phyloP scores from a whole-genome alignment of 2,113 vertebrate species.

The Oryzias woworae region DNA sequence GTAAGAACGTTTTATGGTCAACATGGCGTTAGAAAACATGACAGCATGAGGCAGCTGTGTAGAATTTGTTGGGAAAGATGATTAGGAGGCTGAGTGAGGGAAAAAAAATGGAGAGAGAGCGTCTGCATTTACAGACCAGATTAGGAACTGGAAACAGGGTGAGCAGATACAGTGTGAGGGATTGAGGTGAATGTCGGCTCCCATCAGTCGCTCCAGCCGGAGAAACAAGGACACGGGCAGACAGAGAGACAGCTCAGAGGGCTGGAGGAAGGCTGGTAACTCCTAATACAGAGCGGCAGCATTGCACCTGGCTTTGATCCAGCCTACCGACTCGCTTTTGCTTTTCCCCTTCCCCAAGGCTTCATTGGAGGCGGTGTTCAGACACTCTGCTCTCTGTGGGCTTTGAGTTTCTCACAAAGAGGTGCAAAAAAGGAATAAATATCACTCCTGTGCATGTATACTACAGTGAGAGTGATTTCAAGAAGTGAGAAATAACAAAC shows the following conservation, averaged over 20 bases:
- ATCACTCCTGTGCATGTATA: background rate
- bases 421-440: slow-evolving; percentile 15
- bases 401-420: slow-evolving; percentile 28
- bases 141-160: slow-evolving; percentile 44
- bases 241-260: slow-evolving; percentile 53
- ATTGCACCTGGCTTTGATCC: slow-evolving; percentile 75
- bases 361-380: slow-evolving; percentile 21
- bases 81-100: slow-evolving; percentile 32
- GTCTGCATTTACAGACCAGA: slow-evolving; percentile 48
- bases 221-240: slow-evolving; percentile 57
- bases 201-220: slow-evolving; percentile 62
- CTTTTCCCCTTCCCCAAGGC: slow-evolving; percentile 58
- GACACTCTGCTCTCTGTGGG: slow-evolving; percentile 17
- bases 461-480: background rate
- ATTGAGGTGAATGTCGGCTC: slow-evolving; percentile 68
- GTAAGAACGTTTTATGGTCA: background rate
- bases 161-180: slow-evolving; percentile 52
- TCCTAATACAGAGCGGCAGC: slow-evolving; percentile 68
- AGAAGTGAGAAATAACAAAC: background rate
- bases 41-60: background rate
- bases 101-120: slow-evolving; percentile 23
- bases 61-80: slow-evolving; percentile 8
- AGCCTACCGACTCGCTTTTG: slow-evolving; percentile 50
- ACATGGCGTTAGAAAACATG: background rate
- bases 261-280: slow-evolving; percentile 52